Base-by-base conservation (phyloP, 2,113 vertebrate genomes). In the Fregetta grallaria region DNA sequence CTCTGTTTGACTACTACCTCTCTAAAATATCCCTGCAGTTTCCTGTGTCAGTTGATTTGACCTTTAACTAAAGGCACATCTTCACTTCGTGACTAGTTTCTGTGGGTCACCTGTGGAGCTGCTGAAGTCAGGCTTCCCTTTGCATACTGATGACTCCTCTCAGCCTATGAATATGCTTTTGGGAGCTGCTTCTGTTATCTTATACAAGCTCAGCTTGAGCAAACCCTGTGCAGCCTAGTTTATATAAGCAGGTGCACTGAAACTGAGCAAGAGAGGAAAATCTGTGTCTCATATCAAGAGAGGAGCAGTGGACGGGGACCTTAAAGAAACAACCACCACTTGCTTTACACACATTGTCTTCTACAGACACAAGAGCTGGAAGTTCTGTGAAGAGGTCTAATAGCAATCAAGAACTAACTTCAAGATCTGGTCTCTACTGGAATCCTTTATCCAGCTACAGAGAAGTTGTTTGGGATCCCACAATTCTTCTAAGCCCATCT, bases 241-340 rank as follows among this genome's bases (percentile, higher is more conserved):
- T 78, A n/a, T 15, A 53, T 7, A 29, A 94, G 91, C 97, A 91
- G 83, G 92, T 94, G 80, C 83, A 68, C 56, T 78, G 79, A 93
- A 94, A 96, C 0, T 44, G 61, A 94, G 86, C 32, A 70, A 76
- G 47, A 61, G 25, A 86, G 22, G 25, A 86, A 80, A 83, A 77
- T 71, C 67, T 88, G 61, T 52, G 68, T 93, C 75, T 96, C 95
- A 77, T 68, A 92, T 30, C 19, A 61, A 66, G 82, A 91, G n/a
- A 86, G 30, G 5, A 88, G 27, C 23, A 47, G 61, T 15, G 15
- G 23, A 90, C 49, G 52, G 50, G 38, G 27, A 29, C 25, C 61
- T 81, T 81, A 89, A 91, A 75, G 73, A 81, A 95, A 78, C 68
- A 84, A 47, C 17, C 27, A 53, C 20, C 11, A 9, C 56, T 75